A percentile compares a stretch with the other conserved stretches of the same genome.
Evolutionary conservation across 2,888 invertebrate species (phyloP).

Genomic region (Drosophila crucigera): DNA sequence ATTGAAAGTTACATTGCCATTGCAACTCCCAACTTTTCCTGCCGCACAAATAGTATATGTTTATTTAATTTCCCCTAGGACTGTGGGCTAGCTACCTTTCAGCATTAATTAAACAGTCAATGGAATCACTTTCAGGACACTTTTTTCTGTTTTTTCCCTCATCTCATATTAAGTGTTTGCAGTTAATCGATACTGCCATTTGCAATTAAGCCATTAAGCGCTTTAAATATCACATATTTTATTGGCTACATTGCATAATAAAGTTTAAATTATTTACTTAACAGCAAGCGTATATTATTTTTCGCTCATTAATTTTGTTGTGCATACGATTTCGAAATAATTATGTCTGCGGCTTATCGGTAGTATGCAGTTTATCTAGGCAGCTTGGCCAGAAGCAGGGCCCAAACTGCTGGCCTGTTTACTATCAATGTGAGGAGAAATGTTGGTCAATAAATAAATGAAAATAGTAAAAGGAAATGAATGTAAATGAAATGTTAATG

Average conservation of each 20-base stretch:
- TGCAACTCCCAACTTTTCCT: neutral
- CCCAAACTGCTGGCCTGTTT: neutral
- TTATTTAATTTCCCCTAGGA: conserved; percentile 5
- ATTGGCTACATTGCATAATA: neutral
- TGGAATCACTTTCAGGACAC: conserved; percentile 22
- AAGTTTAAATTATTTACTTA: neutral
- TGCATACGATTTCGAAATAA: neutral
- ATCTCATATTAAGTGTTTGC: neutral
- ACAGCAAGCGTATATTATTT: neutral
- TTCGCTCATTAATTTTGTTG: neutral
- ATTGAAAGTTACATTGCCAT: conserved; percentile 88
- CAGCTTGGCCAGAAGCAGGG: neutral
- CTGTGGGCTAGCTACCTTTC: conserved; percentile 3
- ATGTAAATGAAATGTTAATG: neutral
- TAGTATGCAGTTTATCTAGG: neutral
- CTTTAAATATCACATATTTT: neutral
- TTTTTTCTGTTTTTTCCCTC: neutral
- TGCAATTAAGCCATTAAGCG: conserved; percentile 1
- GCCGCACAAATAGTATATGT: neutral
- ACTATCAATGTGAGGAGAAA: neutral
- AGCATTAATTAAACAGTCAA: conserved; percentile 32
- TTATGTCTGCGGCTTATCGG: neutral
- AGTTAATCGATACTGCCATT: conserved; percentile 4
- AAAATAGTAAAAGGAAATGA: neutral
- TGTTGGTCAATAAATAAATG: neutral